phyloP scores from a whole-genome alignment of 2,113 vertebrate species.

The Aphelocoma coerulescens region DNA sequence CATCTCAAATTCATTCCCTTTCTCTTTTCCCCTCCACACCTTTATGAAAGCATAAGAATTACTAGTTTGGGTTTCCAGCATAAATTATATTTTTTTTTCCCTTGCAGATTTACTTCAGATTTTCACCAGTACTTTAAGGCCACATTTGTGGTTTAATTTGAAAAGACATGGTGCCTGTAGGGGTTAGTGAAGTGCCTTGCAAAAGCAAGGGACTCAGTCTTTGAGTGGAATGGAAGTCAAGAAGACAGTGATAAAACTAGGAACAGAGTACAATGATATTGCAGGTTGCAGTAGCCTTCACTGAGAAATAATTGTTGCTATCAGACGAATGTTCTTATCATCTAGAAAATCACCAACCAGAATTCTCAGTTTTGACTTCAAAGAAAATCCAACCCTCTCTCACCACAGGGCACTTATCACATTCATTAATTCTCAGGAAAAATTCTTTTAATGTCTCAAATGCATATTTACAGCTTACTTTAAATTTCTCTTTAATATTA shows the following conservation, averaged over 20 bases:
- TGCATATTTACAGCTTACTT: slow-evolving; percentile 44
- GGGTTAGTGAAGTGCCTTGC: slow-evolving; percentile 1
- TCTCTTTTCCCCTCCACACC: not conserved
- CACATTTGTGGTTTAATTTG: slow-evolving; percentile 21
- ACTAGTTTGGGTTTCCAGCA: not conserved
- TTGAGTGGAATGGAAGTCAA: not conserved
- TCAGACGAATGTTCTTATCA: not conserved
- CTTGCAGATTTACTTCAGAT: not conserved
- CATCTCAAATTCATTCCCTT: not conserved
- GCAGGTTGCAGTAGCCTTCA: slow-evolving; percentile 18
- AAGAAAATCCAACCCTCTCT: slow-evolving; percentile 31
- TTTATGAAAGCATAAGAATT: not conserved
- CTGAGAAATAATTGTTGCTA: slow-evolving; percentile 35
- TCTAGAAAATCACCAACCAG: slow-evolving; percentile 16
- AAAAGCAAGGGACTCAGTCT: not conserved
- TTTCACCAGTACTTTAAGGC: not conserved
- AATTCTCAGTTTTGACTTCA: slow-evolving; percentile 52
- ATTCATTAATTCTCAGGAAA: slow-evolving; percentile 63
- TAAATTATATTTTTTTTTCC: not conserved
- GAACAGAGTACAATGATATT: not conserved
- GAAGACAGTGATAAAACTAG: slow-evolving; percentile 22
- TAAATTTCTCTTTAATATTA: slow-evolving; percentile 45
- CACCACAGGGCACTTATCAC: not conserved
- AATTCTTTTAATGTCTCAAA: slow-evolving; percentile 29
- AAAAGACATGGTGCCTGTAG: not conserved